Base-by-base conservation (phyloP, 2,888 invertebrate species). In the Sesia bembeciformis region DNA sequence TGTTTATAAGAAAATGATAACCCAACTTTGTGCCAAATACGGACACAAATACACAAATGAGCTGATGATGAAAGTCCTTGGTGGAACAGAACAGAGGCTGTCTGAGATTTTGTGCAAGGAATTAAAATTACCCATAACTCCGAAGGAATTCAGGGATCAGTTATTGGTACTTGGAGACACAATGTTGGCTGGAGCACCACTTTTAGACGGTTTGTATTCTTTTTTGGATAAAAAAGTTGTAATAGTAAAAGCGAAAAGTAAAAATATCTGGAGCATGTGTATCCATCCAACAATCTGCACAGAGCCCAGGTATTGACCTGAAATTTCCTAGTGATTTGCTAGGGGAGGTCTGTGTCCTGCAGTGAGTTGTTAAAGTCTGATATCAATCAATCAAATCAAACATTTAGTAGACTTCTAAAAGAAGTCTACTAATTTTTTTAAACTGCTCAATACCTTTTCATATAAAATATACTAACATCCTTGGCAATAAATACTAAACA, bases 31-130 rank as follows among this genome's bases (percentile, higher is more conserved):
- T 63, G 91, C 91, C 43, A 90, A 91, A 60, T 96, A 93, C 80
- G 95, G 94, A 4, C 94, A 94, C 69, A 76, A 86, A 46, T 98
- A 96, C 81, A 95, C 96, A 0, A 92, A 93, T 72, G 95, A 96
- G 59, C 84, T 96, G 58, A 94, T 96, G 78, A 91, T 93, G 79
- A 93, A 93, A 77, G 88, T 95, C 7, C 91, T 96, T 66, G 96
- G 96, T 4, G 93, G 93, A 40, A 93, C 93, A 3, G 94, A 95
- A 70, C 89, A 88, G 64, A 92, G 93, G 41, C 90, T 94, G 3
- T 93, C 94, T 1, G 91, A 91, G 79, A 93, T 93, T 53, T 90
- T 94, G 53, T 91, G 94, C 53, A 85, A 89, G 60, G 93, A 94
- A 64, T 84, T 95, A 61, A 84, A 91, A 41, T 81, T 97, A 51